Evolutionary conservation across 2,797 vertebrate genomes (phyloP).

Genomic region (Crossoptilon crossoptilon): DNA sequence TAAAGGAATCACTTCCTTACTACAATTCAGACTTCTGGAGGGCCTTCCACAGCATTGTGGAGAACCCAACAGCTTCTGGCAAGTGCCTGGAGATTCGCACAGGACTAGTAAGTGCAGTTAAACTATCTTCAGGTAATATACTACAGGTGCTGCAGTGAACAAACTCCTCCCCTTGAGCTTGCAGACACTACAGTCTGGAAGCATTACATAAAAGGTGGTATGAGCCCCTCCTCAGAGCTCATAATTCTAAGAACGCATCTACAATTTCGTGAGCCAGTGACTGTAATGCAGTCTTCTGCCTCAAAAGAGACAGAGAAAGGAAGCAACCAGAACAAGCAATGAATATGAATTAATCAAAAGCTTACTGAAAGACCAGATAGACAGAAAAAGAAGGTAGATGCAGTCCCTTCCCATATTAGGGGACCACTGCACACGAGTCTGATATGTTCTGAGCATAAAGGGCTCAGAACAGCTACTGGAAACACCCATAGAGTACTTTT

Average conservation of each 20-base stretch:
- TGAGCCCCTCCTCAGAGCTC: not conserved
- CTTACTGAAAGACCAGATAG: not conserved
- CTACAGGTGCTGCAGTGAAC: not conserved
- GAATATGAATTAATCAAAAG: not conserved
- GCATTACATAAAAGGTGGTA: not conserved
- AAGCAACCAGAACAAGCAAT: not conserved
- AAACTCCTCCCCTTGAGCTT: not conserved
- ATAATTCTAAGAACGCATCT: not conserved
- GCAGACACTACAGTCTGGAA: not conserved
- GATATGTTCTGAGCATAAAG: not conserved
- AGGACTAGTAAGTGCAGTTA: not conserved
- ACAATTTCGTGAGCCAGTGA: not conserved
- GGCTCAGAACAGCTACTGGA: not conserved
- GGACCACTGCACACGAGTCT: not conserved
- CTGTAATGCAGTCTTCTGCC: not conserved
- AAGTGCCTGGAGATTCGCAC: rapidly evolving
- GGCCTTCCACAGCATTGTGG: not conserved
- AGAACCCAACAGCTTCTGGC: not conserved
- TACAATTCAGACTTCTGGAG: not conserved
- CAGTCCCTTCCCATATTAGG: not conserved
- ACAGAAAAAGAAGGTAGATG: not conserved
- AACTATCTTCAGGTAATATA: not conserved
- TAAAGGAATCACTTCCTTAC: not conserved
- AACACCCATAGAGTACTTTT: not conserved
- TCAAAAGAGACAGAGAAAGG: not conserved